Evolutionary conservation across 1,140 invertebrate species (phyloP).

Genomic region (Bombus impatiens): DNA sequence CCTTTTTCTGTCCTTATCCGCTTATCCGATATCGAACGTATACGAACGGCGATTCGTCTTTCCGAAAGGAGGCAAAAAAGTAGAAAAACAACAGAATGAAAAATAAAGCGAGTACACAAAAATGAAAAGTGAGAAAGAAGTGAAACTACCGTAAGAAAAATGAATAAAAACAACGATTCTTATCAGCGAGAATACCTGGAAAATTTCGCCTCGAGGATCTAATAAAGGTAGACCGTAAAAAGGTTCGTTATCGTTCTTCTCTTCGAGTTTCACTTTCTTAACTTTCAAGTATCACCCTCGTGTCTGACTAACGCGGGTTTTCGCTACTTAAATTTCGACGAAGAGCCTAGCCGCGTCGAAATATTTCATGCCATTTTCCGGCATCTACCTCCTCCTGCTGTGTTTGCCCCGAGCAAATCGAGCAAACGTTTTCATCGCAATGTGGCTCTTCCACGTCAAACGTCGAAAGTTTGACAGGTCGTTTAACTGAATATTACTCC

Average conservation of each 20-base stretch:
- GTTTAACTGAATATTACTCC: conserved; percentile 44
- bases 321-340: not conserved
- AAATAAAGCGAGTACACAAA: not conserved
- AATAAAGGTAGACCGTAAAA: not conserved
- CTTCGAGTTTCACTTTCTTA: not conserved
- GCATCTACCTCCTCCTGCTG: not conserved
- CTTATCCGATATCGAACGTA: not conserved
- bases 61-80: not conserved
- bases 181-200: too few species aligned
- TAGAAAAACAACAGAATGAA: not conserved
- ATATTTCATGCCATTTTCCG: not conserved
- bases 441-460: conserved; percentile 12
- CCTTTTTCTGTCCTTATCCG: not conserved
- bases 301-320: not conserved
- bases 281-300: not conserved
- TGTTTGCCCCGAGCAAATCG: conserved; percentile 47
- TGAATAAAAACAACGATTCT: not conserved
- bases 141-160: not conserved
- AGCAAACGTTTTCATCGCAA: conserved; percentile 40
- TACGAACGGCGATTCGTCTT: not conserved
- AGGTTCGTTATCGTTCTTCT: not conserved
- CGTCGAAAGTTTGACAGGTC: conserved; percentile 21
- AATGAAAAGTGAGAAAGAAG: too few species aligned
- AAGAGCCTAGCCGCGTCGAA: too few species aligned
- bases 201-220: not conserved